A percentile compares a stretch with the other conserved stretches of the same genome.
Evolutionary conservation across 2,797 vertebrate genomes (phyloP).

Genomic region (Sebastes aleutianus): DNA sequence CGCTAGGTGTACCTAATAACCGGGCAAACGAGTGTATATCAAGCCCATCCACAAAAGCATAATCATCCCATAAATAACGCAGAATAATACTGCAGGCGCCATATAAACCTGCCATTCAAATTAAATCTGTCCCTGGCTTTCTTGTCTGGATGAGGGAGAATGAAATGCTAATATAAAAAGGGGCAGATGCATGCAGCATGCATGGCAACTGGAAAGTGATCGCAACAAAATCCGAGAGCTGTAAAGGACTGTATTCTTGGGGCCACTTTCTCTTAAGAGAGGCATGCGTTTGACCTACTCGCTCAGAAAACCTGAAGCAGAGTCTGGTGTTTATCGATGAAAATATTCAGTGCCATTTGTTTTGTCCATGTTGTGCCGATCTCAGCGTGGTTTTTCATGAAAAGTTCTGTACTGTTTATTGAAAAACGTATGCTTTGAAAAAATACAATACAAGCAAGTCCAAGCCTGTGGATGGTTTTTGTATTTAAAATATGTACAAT

Average conservation of each 20-base stretch:
- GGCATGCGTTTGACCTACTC: background rate
- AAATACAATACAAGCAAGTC: background rate
- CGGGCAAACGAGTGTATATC: background rate
- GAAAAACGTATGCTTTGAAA: conserved; percentile 3
- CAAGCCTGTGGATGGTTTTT: conserved; percentile 16
- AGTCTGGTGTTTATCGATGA: background rate
- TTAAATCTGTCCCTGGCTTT: background rate
- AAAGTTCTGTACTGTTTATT: conserved; percentile 4
- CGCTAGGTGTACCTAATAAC: background rate
- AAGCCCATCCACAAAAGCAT: background rate
- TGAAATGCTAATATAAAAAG: background rate
- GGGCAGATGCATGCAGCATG: conserved; percentile 24
- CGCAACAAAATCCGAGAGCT: background rate
- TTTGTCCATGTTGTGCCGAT: conserved; percentile 9
- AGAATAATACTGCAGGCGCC: background rate
- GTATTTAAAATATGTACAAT: conserved; percentile 53
- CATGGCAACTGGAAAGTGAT: background rate
- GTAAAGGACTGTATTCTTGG: background rate
- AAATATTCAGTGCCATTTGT: background rate
- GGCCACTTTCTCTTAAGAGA: too few species aligned
- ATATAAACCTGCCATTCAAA: background rate
- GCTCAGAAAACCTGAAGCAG: background rate
- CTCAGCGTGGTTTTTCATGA: background rate
- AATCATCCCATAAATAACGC: background rate
- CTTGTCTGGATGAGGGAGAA: background rate